phyloP scores from a whole-genome alignment of 2,888 invertebrate genomes.

The Lottia scabra region DNA sequence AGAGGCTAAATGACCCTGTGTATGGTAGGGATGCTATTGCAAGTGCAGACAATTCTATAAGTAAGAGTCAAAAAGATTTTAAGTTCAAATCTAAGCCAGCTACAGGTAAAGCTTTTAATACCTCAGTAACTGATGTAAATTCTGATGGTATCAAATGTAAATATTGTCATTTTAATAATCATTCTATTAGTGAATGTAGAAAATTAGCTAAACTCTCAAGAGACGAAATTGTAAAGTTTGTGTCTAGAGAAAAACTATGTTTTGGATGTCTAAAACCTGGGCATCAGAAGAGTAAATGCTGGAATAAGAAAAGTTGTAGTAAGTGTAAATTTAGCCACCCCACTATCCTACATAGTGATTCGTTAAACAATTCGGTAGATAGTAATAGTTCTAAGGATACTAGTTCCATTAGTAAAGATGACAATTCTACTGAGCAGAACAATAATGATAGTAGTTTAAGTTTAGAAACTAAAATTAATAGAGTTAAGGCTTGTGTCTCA shows the following conservation, averaged over 20 bases:
- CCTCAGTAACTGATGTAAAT: no score
- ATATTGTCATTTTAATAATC: no score
- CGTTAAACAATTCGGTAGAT: neutral
- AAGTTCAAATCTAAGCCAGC: conserved; percentile 1
- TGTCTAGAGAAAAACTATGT: neutral
- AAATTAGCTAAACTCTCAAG: neutral
- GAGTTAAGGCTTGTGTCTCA: neutral
- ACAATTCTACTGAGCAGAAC: no score
- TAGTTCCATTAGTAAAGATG: no score
- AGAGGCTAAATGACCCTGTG: conserved; percentile 20
- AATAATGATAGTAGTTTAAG: no score
- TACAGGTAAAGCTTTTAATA: neutral
- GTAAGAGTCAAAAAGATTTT: neutral
- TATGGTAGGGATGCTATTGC: conserved; percentile 17
- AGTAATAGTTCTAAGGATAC: no score
- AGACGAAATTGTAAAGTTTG: neutral
- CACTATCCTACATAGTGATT: conserved; percentile 10
- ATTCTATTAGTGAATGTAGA: no score
- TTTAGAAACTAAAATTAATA: neutral
- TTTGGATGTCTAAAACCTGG: conserved; percentile 14
- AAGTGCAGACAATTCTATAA: neutral
- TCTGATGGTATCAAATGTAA: no score
- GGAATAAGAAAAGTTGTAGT: neutral
- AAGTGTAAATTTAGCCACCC: conserved; percentile 13
- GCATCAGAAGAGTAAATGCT: conserved; percentile 8